These are phyloP conservation scores for Melanostoma scalare DNA, from an alignment of 2,888 invertebrate species.

Conservation along the genomic window DNA sequence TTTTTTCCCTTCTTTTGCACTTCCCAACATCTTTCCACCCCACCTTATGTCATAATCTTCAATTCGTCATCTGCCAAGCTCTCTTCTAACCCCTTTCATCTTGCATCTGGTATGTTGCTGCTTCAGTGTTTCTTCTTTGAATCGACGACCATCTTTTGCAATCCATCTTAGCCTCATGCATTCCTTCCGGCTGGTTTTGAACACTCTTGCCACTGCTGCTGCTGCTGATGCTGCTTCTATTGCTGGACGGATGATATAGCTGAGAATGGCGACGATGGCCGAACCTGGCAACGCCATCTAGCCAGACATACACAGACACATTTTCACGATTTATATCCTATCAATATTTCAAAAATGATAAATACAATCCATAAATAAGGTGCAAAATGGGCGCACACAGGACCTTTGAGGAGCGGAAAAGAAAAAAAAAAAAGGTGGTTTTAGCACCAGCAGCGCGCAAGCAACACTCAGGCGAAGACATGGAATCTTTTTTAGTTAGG, in stretches of 20 bases:
- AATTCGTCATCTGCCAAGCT: conserved; percentile 70
- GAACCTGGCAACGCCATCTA: conserved; percentile 48
- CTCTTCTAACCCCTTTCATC: conserved; percentile 38
- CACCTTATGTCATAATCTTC: conserved; percentile 57
- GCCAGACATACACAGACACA: conserved; percentile 47
- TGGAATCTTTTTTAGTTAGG: conserved; percentile 68
- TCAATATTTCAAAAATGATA: conserved; percentile 76
- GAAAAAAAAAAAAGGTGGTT: conserved; percentile 43
- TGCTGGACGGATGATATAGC: conserved; percentile 56
- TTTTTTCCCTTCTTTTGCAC: conserved; percentile 12
- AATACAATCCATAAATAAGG: conserved; percentile 76
- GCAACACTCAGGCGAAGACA: conserved; percentile 60
- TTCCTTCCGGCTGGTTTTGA: conserved; percentile 67
- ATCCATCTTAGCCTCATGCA: conserved; percentile 72
- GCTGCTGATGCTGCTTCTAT: conserved; percentile 3
- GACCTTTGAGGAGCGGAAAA: conserved; percentile 7
- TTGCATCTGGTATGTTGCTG: conserved; percentile 44
- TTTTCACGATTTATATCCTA: conserved; percentile 75
- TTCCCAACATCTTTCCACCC: conserved; percentile 19
- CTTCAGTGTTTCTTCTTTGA: conserved; percentile 51
- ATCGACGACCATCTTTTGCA: conserved; percentile 57
- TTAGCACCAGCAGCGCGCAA: conserved; percentile 49
- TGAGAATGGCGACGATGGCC: conserved; percentile 56
- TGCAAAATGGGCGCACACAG: conserved; percentile 71
- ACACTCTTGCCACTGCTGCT: conserved; percentile 42